These are phyloP conservation scores for Capitulum mitella DNA, from an alignment of 2,888 invertebrate genomes.

Conservation along the genomic window DNA sequence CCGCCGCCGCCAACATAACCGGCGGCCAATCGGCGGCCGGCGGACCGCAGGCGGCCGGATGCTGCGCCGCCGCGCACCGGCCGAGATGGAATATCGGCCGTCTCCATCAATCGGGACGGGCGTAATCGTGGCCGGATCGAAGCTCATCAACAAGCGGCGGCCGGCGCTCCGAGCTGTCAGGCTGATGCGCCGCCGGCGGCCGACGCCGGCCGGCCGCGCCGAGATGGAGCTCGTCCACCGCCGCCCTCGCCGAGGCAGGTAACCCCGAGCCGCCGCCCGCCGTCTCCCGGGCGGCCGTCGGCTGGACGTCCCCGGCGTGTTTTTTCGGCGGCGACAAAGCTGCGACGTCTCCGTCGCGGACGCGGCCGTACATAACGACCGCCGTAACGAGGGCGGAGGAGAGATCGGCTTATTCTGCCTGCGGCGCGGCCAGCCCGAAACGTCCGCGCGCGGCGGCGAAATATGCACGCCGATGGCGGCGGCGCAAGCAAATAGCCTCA, in stretches of 20 bases:
- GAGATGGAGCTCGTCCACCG: too few species aligned
- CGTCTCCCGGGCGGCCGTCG: too few species aligned
- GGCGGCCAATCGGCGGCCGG: background rate
- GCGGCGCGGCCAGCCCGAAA: background rate
- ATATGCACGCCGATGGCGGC: background rate
- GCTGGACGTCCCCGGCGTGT: too few species aligned
- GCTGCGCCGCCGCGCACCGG: background rate
- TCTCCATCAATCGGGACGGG: background rate
- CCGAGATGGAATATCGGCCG: background rate
- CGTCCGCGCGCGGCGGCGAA: background rate
- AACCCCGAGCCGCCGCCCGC: too few species aligned
- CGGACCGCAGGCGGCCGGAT: background rate
- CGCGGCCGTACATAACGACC: too few species aligned
- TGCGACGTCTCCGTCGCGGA: too few species aligned
- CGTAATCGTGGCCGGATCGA: background rate
- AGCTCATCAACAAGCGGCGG: background rate
- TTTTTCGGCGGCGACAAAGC: too few species aligned
- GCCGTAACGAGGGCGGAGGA: background rate
- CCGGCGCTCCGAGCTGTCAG: background rate
- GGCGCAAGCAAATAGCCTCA: background rate
- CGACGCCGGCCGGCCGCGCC: too few species aligned
- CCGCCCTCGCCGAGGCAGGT: too few species aligned
- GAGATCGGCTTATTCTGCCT: background rate
- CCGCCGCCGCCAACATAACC: background rate
- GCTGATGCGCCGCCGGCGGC: too few species aligned